Percentiles rank a stretch among this genome's conserved stretches.
Conservation (phyloP, 2,113 vertebrate species). For the Australoheros scitulus region DNA sequence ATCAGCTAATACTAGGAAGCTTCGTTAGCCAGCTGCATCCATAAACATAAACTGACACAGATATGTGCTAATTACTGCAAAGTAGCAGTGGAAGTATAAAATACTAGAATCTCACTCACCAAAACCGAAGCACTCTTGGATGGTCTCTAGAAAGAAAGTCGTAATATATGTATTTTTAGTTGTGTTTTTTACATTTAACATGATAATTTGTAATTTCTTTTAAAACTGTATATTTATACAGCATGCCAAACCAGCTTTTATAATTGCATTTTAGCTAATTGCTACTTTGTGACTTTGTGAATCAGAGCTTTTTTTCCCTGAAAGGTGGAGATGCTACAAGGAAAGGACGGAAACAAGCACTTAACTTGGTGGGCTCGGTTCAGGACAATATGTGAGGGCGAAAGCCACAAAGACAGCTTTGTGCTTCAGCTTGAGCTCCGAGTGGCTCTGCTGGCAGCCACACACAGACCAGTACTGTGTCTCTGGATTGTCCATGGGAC, state of each 20-base stretch:
- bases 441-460: conserved; percentile 57
- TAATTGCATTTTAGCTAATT: background rate
- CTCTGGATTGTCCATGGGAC: conserved; percentile 28
- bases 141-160: background rate
- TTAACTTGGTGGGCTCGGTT: conserved; percentile 37
- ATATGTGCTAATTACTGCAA: background rate
- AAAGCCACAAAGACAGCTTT: conserved; percentile 54
- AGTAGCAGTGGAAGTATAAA: background rate
- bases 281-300: conserved; percentile 7
- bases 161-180: background rate
- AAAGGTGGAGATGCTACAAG: conserved; percentile 22
- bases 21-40: background rate
- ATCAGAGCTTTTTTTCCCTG: background rate
- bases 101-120: background rate
- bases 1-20: background rate
- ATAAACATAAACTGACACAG: background rate
- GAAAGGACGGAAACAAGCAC: conserved; percentile 4
- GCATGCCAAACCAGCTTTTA: background rate
- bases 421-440: conserved; percentile 31
- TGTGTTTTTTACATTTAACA: background rate
- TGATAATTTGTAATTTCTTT: background rate
- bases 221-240: background rate
- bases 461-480: conserved; percentile 60
- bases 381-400: conserved; percentile 57
- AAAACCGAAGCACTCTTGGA: background rate